phyloP scores from a whole-genome alignment of 1,140 invertebrate genomes.

The Nasonia longicornis region DNA sequence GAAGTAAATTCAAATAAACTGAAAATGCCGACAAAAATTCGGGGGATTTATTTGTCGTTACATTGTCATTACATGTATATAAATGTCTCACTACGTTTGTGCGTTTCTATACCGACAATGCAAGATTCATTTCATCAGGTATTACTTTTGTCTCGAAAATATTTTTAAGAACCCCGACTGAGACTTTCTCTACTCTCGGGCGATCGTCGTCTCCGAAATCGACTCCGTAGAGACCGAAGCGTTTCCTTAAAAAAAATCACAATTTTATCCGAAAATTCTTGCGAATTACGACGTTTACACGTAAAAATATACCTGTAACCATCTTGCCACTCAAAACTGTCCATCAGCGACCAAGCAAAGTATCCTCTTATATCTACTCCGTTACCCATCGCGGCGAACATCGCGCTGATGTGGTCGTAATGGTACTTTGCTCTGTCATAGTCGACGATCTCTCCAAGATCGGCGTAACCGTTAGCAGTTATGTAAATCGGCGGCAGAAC shows the following conservation, averaged over 20 bases:
- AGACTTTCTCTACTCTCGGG: slow-evolving; percentile 59
- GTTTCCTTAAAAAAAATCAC: slow-evolving; percentile 53
- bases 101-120: too few relatives aligned
- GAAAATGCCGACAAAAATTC: too few relatives aligned
- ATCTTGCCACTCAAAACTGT: slow-evolving; percentile 82
- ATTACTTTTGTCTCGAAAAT: slow-evolving; percentile 46
- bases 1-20: too few relatives aligned
- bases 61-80: too few relatives aligned
- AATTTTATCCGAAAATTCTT: not conserved
- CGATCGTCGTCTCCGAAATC: slow-evolving; percentile 65
- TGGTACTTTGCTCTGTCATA: slow-evolving; percentile 66
- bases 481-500: slow-evolving; percentile 66
- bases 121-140: not conserved
- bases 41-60: too few relatives aligned
- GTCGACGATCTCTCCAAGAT: slow-evolving; percentile 69
- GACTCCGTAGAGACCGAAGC: slow-evolving; percentile 68
- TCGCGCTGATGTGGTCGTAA: slow-evolving; percentile 53
- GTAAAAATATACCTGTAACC: slow-evolving; percentile 65
- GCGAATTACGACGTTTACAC: not conserved
- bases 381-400: slow-evolving; percentile 64
- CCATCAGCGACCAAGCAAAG: slow-evolving; percentile 81
- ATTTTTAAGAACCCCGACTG: slow-evolving; percentile 52
- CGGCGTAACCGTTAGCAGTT: slow-evolving; percentile 73
- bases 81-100: too few relatives aligned
- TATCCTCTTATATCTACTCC: slow-evolving; percentile 73